These are phyloP conservation scores for Scylla paramamosain DNA, from an alignment of 1,140 invertebrate species.

Conservation along the genomic window DNA sequence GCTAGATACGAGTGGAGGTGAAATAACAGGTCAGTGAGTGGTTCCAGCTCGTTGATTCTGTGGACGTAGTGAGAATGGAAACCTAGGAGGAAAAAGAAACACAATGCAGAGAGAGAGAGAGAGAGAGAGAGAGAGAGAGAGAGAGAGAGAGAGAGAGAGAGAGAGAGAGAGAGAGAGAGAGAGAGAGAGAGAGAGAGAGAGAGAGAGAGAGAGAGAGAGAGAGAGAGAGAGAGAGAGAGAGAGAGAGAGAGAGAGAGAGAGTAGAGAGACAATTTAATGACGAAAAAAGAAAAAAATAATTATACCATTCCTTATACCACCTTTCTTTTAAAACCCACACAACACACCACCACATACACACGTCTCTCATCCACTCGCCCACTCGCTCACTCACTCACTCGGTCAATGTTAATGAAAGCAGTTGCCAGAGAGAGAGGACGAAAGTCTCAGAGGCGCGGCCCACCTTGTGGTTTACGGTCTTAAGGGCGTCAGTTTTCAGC, in stretches of 20 bases:
- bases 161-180: conserved; percentile 20
- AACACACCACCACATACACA: background rate
- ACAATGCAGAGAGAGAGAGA: too few relatives aligned
- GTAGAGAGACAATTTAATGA: background rate
- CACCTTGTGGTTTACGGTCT: background rate
- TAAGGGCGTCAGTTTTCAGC: background rate
- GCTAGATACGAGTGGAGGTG: too few relatives aligned
- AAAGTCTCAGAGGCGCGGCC: background rate
- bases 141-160: conserved; percentile 7
- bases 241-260: conserved; percentile 14
- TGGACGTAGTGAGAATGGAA: too few relatives aligned
- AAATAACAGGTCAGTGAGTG: too few relatives aligned
- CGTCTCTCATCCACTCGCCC: background rate
- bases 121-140: too few relatives aligned
- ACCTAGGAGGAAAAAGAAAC: too few relatives aligned
- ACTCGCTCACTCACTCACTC: background rate
- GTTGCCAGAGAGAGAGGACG: background rate
- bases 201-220: conserved; percentile 18
- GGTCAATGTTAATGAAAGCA: background rate
- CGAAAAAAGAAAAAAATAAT: background rate
- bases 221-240: background rate
- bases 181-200: conserved; percentile 19
- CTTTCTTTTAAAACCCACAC: background rate
- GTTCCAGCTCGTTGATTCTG: too few relatives aligned
- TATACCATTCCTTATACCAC: background rate